Conservation (phyloP, 2,888 invertebrate species). For the Operophtera brumata region DNA sequence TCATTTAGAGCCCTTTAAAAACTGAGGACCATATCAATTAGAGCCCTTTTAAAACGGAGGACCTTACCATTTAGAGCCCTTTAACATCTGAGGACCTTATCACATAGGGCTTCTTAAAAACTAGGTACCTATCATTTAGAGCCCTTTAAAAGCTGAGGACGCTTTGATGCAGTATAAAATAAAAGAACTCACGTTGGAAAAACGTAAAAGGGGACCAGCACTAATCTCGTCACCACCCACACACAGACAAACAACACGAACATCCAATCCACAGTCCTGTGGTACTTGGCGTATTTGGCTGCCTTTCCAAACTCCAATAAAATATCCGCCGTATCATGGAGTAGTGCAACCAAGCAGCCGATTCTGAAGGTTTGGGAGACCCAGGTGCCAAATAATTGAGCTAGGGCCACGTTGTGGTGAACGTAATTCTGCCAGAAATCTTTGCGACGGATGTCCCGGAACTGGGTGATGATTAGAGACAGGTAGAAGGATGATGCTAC, state of each 20-base stretch:
- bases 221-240: conserved; percentile 95
- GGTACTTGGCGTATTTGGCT: conserved; percentile 95
- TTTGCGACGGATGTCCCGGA: conserved; percentile 94
- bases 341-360: conserved; percentile 92
- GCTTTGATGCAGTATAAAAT: background rate
- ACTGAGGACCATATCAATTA: too few species aligned
- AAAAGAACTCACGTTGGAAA: conserved; percentile 84
- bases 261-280: conserved; percentile 90
- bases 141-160: too few species aligned
- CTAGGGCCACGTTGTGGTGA: conserved; percentile 96
- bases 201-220: conserved; percentile 93
- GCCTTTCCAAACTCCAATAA: conserved; percentile 97
- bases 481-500: conserved; percentile 96
- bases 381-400: conserved; percentile 96
- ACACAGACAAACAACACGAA: conserved; percentile 93
- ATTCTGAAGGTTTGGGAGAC: conserved; percentile 95
- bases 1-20: too few species aligned
- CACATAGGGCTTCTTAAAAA: too few species aligned
- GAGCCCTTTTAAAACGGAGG: too few species aligned
- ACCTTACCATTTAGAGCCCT: too few species aligned
- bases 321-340: conserved; percentile 95
- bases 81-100: too few species aligned
- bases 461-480: conserved; percentile 95
- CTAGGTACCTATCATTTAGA: too few species aligned
- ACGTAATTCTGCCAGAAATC: conserved; percentile 99